phyloP scores from a whole-genome alignment of 2,797 vertebrate genomes.

The Myotis myotis region DNA sequence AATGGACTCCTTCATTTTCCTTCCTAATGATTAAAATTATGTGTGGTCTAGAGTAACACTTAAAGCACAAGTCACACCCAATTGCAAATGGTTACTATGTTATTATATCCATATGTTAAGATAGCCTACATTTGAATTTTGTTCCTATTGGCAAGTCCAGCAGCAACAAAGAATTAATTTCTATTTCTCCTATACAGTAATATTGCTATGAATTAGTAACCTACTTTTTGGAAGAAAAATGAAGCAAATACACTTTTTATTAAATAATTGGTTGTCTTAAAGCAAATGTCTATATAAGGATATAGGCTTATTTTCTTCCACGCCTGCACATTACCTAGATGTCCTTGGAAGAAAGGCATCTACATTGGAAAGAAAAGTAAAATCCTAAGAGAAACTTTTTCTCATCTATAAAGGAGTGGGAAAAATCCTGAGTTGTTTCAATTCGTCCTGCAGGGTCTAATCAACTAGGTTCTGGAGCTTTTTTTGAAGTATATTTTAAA shows the following conservation, averaged over 20 bases:
- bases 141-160: neutral
- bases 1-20: neutral
- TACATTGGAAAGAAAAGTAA: conserved; percentile 34
- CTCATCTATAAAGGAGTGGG: neutral
- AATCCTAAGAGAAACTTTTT: neutral
- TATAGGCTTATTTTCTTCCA: conserved; percentile 5
- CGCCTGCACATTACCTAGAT: neutral
- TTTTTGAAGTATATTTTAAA: conserved; percentile 45
- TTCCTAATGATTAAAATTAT: neutral
- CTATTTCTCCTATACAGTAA: neutral
- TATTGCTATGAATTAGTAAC: neutral
- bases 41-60: neutral
- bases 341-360: neutral
- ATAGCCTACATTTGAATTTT: conserved; percentile 37
- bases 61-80: neutral
- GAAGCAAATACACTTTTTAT: neutral
- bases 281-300: neutral
- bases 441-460: neutral
- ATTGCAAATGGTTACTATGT: neutral
- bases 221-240: neutral
- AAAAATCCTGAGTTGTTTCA: conserved; percentile 42
- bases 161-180: neutral
- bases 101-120: neutral
- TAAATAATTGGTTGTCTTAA: neutral
- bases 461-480: neutral